Conservation (phyloP, 1,140 invertebrate genomes). For the Adelges cooleyi region DNA sequence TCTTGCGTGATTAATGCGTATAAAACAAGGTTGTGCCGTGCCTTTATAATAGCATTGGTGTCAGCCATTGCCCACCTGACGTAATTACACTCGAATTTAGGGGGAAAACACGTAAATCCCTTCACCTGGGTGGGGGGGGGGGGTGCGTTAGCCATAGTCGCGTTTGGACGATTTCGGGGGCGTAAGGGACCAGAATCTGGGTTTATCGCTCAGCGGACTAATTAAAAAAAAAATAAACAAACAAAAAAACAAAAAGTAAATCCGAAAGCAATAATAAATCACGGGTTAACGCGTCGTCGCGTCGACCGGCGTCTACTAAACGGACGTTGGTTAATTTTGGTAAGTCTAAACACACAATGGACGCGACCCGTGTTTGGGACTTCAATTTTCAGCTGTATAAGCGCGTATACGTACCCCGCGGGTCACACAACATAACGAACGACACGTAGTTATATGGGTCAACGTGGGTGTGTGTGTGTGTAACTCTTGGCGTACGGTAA, state of each 20-base stretch:
- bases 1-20: constrained; percentile 25
- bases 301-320: too few relatives aligned
- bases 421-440: too few relatives aligned
- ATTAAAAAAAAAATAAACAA: not conserved
- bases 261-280: not conserved
- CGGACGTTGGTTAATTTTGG: not conserved
- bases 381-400: too few relatives aligned
- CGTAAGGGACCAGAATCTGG: not conserved
- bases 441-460: too few relatives aligned
- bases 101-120: constrained; percentile 1
- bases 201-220: constrained; percentile 9
- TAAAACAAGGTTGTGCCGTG: constrained; percentile 14
- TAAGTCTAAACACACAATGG: too few relatives aligned
- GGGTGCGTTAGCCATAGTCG: not conserved
- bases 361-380: too few relatives aligned
- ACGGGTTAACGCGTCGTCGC: too few relatives aligned
- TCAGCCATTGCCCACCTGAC: constrained; percentile 23
- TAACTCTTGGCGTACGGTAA: too few relatives aligned
- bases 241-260: not conserved
- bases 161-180: not conserved
- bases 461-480: too few relatives aligned
- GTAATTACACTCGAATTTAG: constrained; percentile 23
- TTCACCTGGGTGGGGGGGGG: not conserved
- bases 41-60: constrained; percentile 24
- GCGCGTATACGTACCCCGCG: too few relatives aligned